These are phyloP conservation scores for Rousettus madagascariensis DNA, from an alignment of 2,797 vertebrate genomes.

Conservation along the genomic window DNA sequence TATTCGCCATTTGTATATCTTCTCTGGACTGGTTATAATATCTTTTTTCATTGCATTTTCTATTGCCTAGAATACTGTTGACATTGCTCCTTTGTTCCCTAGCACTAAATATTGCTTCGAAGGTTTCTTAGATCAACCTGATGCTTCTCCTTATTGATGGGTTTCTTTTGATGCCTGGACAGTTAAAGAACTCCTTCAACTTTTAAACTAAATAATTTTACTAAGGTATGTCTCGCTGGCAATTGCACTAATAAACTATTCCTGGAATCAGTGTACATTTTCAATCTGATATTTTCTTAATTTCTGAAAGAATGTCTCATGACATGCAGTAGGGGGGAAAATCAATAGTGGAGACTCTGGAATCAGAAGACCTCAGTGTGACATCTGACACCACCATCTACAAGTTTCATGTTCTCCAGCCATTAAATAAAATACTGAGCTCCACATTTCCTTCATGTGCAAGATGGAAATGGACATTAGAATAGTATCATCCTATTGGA, in stretches of 20 bases:
- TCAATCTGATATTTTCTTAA: neutral
- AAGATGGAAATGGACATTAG: neutral
- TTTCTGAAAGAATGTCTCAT: neutral
- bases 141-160: neutral
- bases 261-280: neutral
- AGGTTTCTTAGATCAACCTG: neutral
- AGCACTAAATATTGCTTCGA: neutral
- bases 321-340: neutral
- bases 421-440: neutral
- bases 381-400: neutral
- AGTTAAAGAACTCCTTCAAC: neutral
- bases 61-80: neutral
- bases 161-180: neutral
- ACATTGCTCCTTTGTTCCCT: neutral
- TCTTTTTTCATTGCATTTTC: neutral
- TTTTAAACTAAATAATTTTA: neutral
- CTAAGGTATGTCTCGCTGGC: neutral
- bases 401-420: neutral
- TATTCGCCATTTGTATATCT: neutral
- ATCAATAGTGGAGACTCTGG: neutral
- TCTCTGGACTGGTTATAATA: neutral
- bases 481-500: neutral
- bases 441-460: neutral
- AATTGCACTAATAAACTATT: neutral
- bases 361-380: neutral